These are phyloP conservation scores for Macrobrachium rosenbergii DNA, from an alignment of 1,140 invertebrate genomes.

Conservation along the genomic window DNA sequence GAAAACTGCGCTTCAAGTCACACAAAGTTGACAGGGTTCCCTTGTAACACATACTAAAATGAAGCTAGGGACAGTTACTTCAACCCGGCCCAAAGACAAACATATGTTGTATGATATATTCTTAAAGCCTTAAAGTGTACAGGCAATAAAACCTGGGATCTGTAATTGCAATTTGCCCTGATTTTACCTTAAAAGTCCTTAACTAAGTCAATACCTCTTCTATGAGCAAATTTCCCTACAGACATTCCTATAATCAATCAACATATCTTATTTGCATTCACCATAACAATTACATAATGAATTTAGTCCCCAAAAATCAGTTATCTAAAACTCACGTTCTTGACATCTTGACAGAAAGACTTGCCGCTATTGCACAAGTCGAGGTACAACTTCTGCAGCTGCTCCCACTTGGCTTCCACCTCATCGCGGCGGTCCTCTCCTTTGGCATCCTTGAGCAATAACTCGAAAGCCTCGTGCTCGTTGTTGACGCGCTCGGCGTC, in stretches of 20 bases:
- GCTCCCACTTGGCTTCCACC: conserved; percentile 77
- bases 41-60: no score
- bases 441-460: conserved; percentile 74
- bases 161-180: no score
- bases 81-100: no score
- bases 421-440: conserved; percentile 68
- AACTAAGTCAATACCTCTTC: no score
- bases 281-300: not conserved
- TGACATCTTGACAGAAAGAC: conserved; percentile 79
- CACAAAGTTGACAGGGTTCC: no score
- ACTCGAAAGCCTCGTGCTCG: conserved; percentile 79
- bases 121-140: no score
- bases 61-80: no score
- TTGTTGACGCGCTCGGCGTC: conserved; percentile 77
- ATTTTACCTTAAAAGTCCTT: no score
- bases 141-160: no score
- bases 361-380: conserved; percentile 77
- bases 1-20: no score
- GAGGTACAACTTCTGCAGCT: conserved; percentile 75
- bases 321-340: conserved; percentile 72
- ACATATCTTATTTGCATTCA: not conserved
- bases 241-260: not conserved
- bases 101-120: no score
- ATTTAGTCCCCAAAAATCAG: not conserved
- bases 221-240: not conserved